Evolutionary conservation across 2,113 vertebrate species (phyloP).

Genomic region (Sminthopsis crassicaudata): DNA sequence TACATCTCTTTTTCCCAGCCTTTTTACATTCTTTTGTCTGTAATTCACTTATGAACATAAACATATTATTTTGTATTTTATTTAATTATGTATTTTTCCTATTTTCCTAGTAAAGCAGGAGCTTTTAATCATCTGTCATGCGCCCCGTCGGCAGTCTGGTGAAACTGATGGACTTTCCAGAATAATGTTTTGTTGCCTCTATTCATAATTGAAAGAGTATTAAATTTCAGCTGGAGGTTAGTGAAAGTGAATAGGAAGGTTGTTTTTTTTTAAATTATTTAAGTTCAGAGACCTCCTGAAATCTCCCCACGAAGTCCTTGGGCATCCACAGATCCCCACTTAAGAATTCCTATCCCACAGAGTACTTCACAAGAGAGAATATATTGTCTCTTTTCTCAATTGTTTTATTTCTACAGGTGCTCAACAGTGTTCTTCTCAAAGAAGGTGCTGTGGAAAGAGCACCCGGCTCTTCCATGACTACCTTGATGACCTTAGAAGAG

Average conservation of each 20-base stretch:
- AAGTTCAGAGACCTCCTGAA: background rate
- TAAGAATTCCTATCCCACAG: background rate
- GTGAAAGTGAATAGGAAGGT: background rate
- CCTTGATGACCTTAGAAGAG: conserved; percentile 1
- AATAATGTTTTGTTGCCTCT: background rate
- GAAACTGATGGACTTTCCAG: background rate
- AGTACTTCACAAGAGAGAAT: background rate
- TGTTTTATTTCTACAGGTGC: background rate
- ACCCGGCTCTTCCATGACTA: background rate
- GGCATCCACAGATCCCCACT: background rate
- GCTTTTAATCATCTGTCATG: background rate
- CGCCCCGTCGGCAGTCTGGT: background rate
- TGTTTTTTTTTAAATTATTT: background rate
- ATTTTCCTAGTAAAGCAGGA: background rate
- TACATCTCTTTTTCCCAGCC: background rate
- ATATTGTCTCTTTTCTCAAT: background rate
- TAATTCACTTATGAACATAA: background rate
- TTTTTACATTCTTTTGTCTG: background rate
- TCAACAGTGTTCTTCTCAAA: background rate
- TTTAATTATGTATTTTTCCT: background rate
- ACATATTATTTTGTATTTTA: background rate
- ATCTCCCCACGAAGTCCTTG: background rate
- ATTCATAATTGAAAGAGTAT: background rate
- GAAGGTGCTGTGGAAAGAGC: background rate
- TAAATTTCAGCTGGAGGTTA: background rate